Conservation (phyloP, 1,140 invertebrate species). For the Papilio glaucus region DNA sequence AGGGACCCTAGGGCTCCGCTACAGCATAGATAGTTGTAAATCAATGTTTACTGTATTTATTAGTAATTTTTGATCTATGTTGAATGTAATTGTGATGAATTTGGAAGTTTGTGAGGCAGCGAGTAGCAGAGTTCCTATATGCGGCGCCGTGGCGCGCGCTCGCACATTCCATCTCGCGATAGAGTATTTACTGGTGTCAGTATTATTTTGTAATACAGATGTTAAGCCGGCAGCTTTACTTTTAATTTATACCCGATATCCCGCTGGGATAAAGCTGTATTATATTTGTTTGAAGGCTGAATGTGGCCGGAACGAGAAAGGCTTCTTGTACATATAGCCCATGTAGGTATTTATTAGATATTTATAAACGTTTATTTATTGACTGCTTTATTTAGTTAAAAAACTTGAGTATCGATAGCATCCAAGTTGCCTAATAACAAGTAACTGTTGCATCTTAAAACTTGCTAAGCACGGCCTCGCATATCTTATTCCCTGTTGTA, state of each 20-base stretch:
- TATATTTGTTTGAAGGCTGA: slow-evolving; percentile 80
- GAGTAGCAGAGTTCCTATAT: slow-evolving; percentile 72
- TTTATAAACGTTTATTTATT: slow-evolving; percentile 83
- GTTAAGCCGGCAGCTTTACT: slow-evolving; percentile 82
- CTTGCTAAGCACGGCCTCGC: slow-evolving; percentile 78
- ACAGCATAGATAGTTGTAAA: slow-evolving; percentile 61
- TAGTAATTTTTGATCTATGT: slow-evolving; percentile 66
- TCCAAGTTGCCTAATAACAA: slow-evolving; percentile 68
- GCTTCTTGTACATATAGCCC: slow-evolving; percentile 82
- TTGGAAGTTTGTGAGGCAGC: slow-evolving; percentile 61
- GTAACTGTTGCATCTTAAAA: slow-evolving; percentile 78
- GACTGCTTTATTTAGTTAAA: slow-evolving; percentile 83
- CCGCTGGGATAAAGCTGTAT: slow-evolving; percentile 79
- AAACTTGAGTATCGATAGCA: slow-evolving; percentile 62
- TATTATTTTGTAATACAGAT: slow-evolving; percentile 82
- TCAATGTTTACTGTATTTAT: slow-evolving; percentile 78
- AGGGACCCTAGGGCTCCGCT: slow-evolving; percentile 39
- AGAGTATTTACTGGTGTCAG: slow-evolving; percentile 80
- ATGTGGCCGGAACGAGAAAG: slow-evolving; percentile 70
- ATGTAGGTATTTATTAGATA: slow-evolving; percentile 83
- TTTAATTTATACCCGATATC: slow-evolving; percentile 82
- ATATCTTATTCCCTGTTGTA: slow-evolving; percentile 71
- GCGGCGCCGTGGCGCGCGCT: slow-evolving; percentile 55
- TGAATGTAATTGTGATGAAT: slow-evolving; percentile 70
- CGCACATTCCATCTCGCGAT: slow-evolving; percentile 78